Percentiles rank a stretch among this genome's conserved stretches.
Conservation (phyloP, 2,888 invertebrate genomes). For the Agrypnus murinus region DNA sequence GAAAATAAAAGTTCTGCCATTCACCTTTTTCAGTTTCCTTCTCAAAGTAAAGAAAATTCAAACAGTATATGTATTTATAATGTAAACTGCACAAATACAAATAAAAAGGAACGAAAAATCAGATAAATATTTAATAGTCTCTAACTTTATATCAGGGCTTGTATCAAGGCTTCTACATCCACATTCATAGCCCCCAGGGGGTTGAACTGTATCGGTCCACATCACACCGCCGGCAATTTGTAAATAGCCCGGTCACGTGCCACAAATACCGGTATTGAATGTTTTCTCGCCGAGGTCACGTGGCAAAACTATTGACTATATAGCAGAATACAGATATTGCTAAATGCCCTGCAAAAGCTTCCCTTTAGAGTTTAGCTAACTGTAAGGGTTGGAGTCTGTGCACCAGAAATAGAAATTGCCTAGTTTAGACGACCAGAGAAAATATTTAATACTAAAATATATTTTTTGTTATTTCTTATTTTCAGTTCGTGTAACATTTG, state of each 20-base stretch:
- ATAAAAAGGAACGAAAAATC: constrained; percentile 17
- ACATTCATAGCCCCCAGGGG: constrained; percentile 55
- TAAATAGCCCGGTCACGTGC: constrained; percentile 70
- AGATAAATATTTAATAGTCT: constrained; percentile 44
- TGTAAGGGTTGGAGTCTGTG: neutral
- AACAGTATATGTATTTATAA: too few relatives aligned
- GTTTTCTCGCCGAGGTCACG: constrained; percentile 70
- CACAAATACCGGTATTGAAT: constrained; percentile 70
- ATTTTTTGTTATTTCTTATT: too few relatives aligned
- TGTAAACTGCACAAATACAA: too few relatives aligned
- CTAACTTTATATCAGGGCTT: constrained; percentile 41
- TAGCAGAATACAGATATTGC: constrained; percentile 50
- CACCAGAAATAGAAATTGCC: too few relatives aligned
- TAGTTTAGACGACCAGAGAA: too few relatives aligned
- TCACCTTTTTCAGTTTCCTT: too few relatives aligned
- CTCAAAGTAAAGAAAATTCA: too few relatives aligned
- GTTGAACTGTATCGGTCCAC: constrained; percentile 61
- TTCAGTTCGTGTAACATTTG: too few relatives aligned
- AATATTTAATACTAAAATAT: too few relatives aligned
- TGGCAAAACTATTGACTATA: constrained; percentile 59
- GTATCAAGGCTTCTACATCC: constrained; percentile 45
- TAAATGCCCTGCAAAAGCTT: constrained; percentile 43
- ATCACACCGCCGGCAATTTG: constrained; percentile 69
- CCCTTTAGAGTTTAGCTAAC: too few relatives aligned
- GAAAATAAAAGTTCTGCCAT: too few relatives aligned